phyloP scores from a whole-genome alignment of 2,888 invertebrate species.

The Pharmacophagus antenor region DNA sequence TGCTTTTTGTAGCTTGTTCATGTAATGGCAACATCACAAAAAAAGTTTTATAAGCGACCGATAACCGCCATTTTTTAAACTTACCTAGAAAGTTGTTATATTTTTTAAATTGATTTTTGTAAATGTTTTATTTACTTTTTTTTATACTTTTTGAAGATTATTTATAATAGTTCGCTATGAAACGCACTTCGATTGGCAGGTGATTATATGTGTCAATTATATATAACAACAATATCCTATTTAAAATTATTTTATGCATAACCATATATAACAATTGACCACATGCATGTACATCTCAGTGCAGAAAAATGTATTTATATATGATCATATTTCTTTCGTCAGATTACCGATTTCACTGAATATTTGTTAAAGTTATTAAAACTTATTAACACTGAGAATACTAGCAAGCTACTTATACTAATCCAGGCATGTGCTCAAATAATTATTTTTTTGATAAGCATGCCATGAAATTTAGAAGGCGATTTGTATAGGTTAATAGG shows the following conservation, averaged over 20 bases:
- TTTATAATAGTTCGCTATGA: conserved; percentile 1
- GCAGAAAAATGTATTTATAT: background rate
- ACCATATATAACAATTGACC: conserved; percentile 19
- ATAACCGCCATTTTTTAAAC: conserved; percentile 8
- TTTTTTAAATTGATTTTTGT: conserved; percentile 11
- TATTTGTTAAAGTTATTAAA: background rate
- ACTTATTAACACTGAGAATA: conserved; percentile 3
- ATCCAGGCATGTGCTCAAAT: conserved; percentile 9
- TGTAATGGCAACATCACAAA: background rate
- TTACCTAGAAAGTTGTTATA: conserved; percentile 22
- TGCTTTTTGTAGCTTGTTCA: background rate
- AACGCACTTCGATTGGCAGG: conserved; percentile 4
- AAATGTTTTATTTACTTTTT: conserved; percentile 23
- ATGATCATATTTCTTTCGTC: background rate
- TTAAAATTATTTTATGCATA: conserved; percentile 16
- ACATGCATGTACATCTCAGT: conserved; percentile 4
- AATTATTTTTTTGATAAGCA: background rate
- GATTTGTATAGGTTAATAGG: background rate
- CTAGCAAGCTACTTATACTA: conserved; percentile 10
- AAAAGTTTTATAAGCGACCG: background rate
- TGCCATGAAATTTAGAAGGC: background rate
- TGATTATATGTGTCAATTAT: conserved; percentile 3
- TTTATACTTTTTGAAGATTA: conserved; percentile 9
- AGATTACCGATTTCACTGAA: background rate
- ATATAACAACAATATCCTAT: background rate